These are phyloP conservation scores for Emydoidea blandingii DNA, from an alignment of 2,797 vertebrate genomes.

Conservation along the genomic window DNA sequence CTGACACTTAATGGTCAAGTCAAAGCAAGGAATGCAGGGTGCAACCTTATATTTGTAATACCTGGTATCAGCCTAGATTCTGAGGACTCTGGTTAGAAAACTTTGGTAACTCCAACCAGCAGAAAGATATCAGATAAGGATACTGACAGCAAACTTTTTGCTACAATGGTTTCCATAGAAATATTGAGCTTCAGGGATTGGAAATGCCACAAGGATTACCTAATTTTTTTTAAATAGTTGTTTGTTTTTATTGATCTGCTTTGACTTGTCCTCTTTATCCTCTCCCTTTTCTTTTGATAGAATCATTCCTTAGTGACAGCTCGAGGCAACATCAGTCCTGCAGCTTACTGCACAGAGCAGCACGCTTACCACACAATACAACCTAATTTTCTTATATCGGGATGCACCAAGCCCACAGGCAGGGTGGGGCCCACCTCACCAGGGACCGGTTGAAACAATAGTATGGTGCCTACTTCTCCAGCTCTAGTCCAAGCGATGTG, in stretches of 20 bases:
- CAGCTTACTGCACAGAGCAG: fast-evolving
- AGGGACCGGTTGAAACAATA: not conserved
- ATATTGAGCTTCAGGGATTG: slow-evolving; percentile 60
- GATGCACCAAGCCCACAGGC: not conserved
- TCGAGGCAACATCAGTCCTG: not conserved
- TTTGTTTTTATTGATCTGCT: slow-evolving; percentile 31
- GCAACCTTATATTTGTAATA: slow-evolving; percentile 26
- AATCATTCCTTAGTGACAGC: fast-evolving
- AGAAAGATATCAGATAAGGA: slow-evolving; percentile 39
- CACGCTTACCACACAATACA: fast-evolving
- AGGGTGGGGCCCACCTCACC: fast-evolving
- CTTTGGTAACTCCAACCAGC: slow-evolving; percentile 35
- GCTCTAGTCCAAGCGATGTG: not conserved
- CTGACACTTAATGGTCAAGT: slow-evolving; percentile 31
- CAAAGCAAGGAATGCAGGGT: slow-evolving; percentile 1
- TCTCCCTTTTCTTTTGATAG: not conserved
- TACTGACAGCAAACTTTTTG: slow-evolving; percentile 51
- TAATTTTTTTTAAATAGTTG: not conserved
- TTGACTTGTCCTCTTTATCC: not conserved
- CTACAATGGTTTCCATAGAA: slow-evolving; percentile 71
- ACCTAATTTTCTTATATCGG: fast-evolving
- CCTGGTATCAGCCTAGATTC: not conserved
- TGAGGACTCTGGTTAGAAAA: slow-evolving; percentile 23
- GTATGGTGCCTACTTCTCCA: not conserved
- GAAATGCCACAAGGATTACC: slow-evolving; percentile 53